Conservation (phyloP, 2,888 invertebrate genomes). For the Lysandra coridon region DNA sequence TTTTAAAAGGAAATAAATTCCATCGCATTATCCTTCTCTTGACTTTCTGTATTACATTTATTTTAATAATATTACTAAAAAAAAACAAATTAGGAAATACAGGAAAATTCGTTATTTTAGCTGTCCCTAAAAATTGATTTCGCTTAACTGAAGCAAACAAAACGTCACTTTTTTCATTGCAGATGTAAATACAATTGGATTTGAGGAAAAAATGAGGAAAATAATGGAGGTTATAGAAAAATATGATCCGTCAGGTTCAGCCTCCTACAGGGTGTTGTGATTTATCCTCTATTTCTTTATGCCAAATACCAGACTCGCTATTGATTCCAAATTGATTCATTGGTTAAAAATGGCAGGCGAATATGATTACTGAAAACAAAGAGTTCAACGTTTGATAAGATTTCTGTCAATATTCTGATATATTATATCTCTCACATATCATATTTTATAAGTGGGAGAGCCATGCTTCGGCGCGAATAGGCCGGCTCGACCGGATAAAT, state of each 20-base stretch:
- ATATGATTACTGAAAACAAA: neutral
- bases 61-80: neutral
- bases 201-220: neutral
- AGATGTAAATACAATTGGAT: constrained; percentile 5
- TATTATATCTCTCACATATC: too few relatives aligned
- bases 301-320: neutral
- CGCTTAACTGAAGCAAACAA: neutral
- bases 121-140: neutral
- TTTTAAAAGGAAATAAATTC: too few relatives aligned
- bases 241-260: constrained; percentile 3
- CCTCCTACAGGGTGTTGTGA: neutral
- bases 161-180: neutral
- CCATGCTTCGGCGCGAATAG: too few relatives aligned
- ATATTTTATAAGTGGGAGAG: too few relatives aligned
- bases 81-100: neutral
- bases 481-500: too few relatives aligned
- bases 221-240: neutral
- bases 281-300: neutral
- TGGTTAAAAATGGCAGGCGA: neutral
- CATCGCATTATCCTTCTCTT: too few relatives aligned
- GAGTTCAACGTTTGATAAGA: too few relatives aligned
- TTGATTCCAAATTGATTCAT: neutral
- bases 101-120: neutral
- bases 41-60: too few relatives aligned
- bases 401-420: too few relatives aligned